phyloP scores from a whole-genome alignment of 1,140 invertebrate species.

The Caerostris darwini region DNA sequence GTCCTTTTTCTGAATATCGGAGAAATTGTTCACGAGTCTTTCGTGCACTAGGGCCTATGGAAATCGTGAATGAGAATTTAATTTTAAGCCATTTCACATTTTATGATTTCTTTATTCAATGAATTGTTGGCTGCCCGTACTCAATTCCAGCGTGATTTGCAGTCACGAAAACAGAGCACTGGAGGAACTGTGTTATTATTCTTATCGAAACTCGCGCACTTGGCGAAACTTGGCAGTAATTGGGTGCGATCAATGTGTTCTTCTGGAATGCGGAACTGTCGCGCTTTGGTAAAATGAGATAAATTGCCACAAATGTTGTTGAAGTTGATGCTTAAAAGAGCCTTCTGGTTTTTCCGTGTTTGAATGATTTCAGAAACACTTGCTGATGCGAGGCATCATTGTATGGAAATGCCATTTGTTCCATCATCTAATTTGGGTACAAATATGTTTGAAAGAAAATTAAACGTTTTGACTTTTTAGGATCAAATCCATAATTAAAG shows the following conservation, averaged over 20 bases:
- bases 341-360: slow-evolving; percentile 54
- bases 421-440: background rate
- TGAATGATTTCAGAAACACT: slow-evolving; percentile 14
- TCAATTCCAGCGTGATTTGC: slow-evolving; percentile 17
- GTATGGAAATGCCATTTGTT: background rate
- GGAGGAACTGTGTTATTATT: background rate
- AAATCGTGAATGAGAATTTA: slow-evolving; percentile 17
- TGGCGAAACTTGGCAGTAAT: slow-evolving; percentile 40
- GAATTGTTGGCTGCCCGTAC: background rate
- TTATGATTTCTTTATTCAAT: slow-evolving; percentile 33
- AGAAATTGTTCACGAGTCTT: background rate
- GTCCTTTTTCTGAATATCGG: too few species aligned
- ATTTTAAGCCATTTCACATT: slow-evolving; percentile 38
- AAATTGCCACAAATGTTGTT: slow-evolving; percentile 38
- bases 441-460: background rate
- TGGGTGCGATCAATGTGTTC: slow-evolving; percentile 45
- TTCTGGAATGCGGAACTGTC: slow-evolving; percentile 6
- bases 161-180: slow-evolving; percentile 21
- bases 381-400: background rate
- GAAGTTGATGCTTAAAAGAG: slow-evolving; percentile 38
- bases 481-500: background rate
- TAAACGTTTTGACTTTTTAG: background rate
- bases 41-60: background rate
- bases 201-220: slow-evolving; percentile 48
- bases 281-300: slow-evolving; percentile 22